Evolutionary conservation across 2,888 invertebrate species (phyloP).

Genomic region (Nephrotoma guestfalica): DNA sequence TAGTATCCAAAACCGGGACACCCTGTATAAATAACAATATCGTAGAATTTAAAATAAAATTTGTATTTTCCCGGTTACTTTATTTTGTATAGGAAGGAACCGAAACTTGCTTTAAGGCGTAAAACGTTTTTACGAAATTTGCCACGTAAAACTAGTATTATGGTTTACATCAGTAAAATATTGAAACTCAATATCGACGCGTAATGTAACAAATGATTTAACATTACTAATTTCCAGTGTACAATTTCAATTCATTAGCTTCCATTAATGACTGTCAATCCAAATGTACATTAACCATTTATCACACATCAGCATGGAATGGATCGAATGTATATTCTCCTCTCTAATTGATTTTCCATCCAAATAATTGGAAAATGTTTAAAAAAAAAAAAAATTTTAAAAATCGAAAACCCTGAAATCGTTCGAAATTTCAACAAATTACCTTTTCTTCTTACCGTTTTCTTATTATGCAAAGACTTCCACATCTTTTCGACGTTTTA

Average conservation of each 20-base stretch:
- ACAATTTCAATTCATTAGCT: background rate
- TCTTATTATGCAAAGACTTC: background rate
- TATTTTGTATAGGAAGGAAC: no score
- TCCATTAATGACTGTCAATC: background rate
- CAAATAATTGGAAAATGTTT: background rate
- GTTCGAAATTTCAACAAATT: background rate
- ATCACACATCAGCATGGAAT: background rate
- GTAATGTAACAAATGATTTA: background rate
- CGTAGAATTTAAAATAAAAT: no score
- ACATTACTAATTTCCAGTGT: background rate
- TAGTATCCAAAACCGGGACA: no score
- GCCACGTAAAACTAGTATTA: no score
- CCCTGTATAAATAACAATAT: no score
- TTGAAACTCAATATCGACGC: background rate
- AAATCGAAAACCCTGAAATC: background rate
- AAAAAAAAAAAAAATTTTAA: background rate
- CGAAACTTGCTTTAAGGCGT: no score
- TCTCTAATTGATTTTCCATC: background rate
- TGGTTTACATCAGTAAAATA: background rate
- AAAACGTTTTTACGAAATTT: no score
- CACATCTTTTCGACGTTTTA: background rate
- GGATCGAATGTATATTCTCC: background rate
- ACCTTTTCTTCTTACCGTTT: background rate
- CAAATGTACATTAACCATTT: background rate
- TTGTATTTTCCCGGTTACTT: no score